These are phyloP conservation scores for Cichlasoma orientale DNA, from an alignment of 2,797 vertebrate species.

Conservation along the genomic window DNA sequence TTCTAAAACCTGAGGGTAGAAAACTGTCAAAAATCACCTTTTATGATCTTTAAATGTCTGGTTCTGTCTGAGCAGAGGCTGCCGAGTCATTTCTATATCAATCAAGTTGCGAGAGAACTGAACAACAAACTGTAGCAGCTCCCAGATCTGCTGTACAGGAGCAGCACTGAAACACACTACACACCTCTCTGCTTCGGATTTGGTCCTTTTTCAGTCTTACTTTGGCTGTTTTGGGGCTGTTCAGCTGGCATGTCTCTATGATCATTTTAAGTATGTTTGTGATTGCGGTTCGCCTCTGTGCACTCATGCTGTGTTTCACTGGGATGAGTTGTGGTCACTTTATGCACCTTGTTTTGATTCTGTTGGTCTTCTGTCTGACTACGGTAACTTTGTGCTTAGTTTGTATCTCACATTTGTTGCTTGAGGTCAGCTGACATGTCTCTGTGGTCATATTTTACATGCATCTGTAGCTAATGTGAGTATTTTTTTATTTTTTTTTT, in stretches of 20 bases:
- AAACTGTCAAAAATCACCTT: background rate
- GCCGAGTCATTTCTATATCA: too few species aligned
- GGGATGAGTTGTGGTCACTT: too few species aligned
- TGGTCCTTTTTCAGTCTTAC: background rate
- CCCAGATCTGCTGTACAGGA: too few species aligned
- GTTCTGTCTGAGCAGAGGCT: too few species aligned
- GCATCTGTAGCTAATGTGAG: background rate
- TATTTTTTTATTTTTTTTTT: background rate
- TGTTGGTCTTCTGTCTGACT: fast-evolving
- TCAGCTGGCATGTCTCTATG: background rate
- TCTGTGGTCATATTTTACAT: background rate
- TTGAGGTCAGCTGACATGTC: background rate
- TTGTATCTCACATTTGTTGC: background rate
- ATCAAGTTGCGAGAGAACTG: too few species aligned
- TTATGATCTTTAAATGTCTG: background rate
- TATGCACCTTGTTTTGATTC: fast-evolving
- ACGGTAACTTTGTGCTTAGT: background rate
- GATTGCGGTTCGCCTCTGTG: background rate
- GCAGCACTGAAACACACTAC: too few species aligned
- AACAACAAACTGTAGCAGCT: too few species aligned
- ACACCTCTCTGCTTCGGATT: background rate
- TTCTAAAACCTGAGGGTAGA: background rate
- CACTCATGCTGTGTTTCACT: background rate
- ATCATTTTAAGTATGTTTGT: background rate
- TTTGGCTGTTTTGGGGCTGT: background rate